phyloP scores from a whole-genome alignment of 2,113 vertebrate genomes.

The Syngnathoides biaculeatus region DNA sequence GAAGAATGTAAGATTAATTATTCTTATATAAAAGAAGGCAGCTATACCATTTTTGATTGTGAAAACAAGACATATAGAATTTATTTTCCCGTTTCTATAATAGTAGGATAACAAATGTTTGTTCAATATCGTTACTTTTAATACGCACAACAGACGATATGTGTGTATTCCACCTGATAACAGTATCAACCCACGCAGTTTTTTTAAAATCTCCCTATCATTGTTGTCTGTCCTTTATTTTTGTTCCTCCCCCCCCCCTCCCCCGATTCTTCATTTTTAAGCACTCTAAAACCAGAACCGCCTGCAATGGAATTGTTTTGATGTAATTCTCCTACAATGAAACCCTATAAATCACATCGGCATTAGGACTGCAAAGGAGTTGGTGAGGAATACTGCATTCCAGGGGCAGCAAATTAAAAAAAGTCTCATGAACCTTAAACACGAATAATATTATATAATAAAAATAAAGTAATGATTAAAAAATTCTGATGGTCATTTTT shows the following conservation, averaged over 20 bases:
- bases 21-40: too few species aligned
- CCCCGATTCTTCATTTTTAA: not conserved
- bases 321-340: not conserved
- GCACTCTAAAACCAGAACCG: not conserved
- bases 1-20: too few species aligned
- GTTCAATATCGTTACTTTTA: too few species aligned
- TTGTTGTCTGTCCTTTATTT: not conserved
- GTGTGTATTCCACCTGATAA: constrained; percentile 10
- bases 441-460: not conserved
- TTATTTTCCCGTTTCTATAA: too few species aligned
- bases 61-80: too few species aligned
- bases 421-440: not conserved
- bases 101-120: too few species aligned
- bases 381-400: not conserved
- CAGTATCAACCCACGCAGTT: not conserved
- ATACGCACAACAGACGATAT: not conserved
- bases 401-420: not conserved
- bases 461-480: constrained; percentile 4
- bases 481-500: not conserved
- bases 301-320: not conserved
- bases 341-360: constrained; percentile 1
- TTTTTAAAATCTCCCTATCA: constrained; percentile 7
- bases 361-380: not conserved
- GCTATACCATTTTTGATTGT: too few species aligned
- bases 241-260: not conserved